Evolutionary conservation across 2,888 invertebrate genomes (phyloP), one percentile per base, ranked within the genome.

Genomic region (Blastobasis lacticolella): DNA sequence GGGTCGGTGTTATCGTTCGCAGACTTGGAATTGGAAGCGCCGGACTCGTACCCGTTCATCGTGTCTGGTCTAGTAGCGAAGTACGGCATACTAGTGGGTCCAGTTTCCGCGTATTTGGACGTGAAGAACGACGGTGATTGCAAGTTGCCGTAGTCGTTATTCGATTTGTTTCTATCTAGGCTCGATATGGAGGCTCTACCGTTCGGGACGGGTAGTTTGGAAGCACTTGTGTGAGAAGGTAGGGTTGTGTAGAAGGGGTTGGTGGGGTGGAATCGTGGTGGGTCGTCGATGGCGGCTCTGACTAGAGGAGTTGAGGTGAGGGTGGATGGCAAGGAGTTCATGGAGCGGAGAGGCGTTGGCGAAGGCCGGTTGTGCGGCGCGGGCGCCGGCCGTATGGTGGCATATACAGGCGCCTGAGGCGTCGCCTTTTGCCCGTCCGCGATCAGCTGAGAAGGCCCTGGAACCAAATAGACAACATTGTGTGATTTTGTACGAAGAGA

Each of bases 171-270:
- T 66, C 78, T 86, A 80, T 86, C 82, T 78, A 84, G 70, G 59
- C 71, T 75, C 58, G 80, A 69, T 49, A 73, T 61, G 10, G 75
- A 66, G 36, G 78, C 56, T 67, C 73, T 76, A 54, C 84, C 76
- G 54, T 87, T 86, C 49, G 85, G 82, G 59, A 86, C 69, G 9
- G 86, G 87, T 59, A 87, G 69, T 71, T 81, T 88, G 66, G 87
- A 86, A 75, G 79, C 66, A 75, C 74, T 83, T 54, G 79, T 73
- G 69, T 80, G 85, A 50, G 79, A 74, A 52, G 87, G 85, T 63
- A 88, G 71, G 57, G 84, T 87, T 49, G 86, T 83, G 68, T 86
- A 88, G 73, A 88, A 88, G 49, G 88, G 88, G 66, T 88, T 88
- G 38, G 88, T 86, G 50, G 87, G 88, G 62, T 88, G 87, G 63